Conservation (phyloP, 2,888 invertebrate genomes). For the Tetragnatha montana region DNA sequence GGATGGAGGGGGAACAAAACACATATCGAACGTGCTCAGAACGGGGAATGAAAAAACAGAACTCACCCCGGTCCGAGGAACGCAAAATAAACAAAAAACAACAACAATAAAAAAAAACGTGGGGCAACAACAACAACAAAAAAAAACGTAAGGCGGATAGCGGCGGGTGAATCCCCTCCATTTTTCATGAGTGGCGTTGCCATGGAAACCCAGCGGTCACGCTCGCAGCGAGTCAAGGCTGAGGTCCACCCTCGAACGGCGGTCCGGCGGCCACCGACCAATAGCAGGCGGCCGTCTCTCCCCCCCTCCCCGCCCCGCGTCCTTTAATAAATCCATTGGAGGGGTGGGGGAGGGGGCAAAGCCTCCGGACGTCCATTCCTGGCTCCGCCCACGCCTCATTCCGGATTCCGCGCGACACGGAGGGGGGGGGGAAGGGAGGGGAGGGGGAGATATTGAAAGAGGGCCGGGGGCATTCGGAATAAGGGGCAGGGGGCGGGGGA, state of each 20-base stretch:
- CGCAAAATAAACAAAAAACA: conserved; percentile 64
- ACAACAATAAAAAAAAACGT: conserved; percentile 57
- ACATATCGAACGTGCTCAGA: conserved; percentile 66
- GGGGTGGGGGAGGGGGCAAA: conserved; percentile 59
- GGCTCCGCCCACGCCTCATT: conserved; percentile 62
- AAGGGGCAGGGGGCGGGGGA: conserved; percentile 64
- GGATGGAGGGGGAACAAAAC: conserved; percentile 33
- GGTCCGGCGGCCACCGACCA: conserved; percentile 66
- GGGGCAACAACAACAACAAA: conserved; percentile 14
- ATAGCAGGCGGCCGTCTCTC: conserved; percentile 63
- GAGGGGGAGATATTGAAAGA: conserved; percentile 19
- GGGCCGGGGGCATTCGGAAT: conserved; percentile 61
- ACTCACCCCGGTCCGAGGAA: conserved; percentile 58
- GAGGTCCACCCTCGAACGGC: conserved; percentile 67
- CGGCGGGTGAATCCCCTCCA: conserved; percentile 42
- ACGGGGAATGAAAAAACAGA: conserved; percentile 28
- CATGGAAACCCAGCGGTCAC: conserved; percentile 64
- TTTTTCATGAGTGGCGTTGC: conserved; percentile 68
- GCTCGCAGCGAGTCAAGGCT: conserved; percentile 69
- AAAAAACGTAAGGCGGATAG: conserved; percentile 57
- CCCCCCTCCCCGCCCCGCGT: conserved; percentile 40
- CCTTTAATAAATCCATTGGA: conserved; percentile 66
- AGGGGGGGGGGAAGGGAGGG: conserved; percentile 39
- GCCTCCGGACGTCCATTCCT: conserved; percentile 67
- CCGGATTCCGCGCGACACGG: conserved; percentile 64